Conservation (phyloP, 2,797 vertebrate genomes). For the Otus scops region DNA sequence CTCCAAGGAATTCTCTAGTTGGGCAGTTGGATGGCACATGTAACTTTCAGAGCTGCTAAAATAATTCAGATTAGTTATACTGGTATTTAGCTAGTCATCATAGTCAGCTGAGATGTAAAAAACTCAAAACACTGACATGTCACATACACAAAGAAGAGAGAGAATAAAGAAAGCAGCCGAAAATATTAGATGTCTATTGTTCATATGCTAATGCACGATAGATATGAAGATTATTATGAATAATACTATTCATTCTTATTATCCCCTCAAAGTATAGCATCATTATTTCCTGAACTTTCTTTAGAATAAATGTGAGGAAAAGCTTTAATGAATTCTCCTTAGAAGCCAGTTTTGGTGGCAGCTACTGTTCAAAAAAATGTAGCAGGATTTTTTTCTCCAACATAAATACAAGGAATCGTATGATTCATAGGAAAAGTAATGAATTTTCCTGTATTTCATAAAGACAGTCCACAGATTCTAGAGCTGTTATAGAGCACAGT, state of each 20-base stretch:
- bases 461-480: neutral
- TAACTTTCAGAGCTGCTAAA: neutral
- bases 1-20: neutral
- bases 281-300: constrained; percentile 1
- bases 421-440: neutral
- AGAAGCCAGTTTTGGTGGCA: neutral
- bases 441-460: neutral
- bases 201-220: neutral
- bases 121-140: neutral
- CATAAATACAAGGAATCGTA: neutral
- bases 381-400: neutral
- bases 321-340: neutral
- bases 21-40: neutral
- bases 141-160: neutral
- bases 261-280: neutral
- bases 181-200: constrained; percentile 20
- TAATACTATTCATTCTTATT: constrained; percentile 7
- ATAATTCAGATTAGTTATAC: neutral
- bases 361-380: neutral
- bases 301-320: constrained; percentile 7
- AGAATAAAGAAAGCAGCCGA: neutral
- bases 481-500: neutral
- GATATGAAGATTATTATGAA: constrained; percentile 33
- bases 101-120: neutral
- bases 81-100: neutral